Evolutionary conservation across 2,113 vertebrate genomes (phyloP), one percentile per base, ranked within the genome.

Genomic region (Sakesphorus luctuosus): DNA sequence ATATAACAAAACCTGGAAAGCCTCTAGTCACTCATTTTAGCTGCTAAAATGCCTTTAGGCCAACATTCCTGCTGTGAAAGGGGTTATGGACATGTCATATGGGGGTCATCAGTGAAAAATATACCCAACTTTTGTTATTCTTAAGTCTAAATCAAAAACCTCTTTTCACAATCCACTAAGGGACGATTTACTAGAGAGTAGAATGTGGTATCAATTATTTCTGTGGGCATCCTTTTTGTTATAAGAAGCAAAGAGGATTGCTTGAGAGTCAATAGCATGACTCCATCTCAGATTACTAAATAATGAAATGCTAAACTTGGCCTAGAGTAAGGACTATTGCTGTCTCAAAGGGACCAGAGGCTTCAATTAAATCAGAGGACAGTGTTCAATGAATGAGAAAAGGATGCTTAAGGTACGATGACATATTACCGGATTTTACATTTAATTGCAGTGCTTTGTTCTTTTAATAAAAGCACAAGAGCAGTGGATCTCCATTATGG

Each of bases 161-260:
- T 95, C 81, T 94, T 72, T 78, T 94, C 91, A 94, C 91, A 94
- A 95, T 96, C 93, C 90, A 65, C 47, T 73, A 59, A 97, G 94
- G 90, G 88, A 93, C 52, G 43, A 92, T 89, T 91, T 91, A 87
- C 90, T 90, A 72, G 87, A 93, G 97, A 97, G 91, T 61, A 84
- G 96, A 94, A 97, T 96, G 96, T 97, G 96, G 96, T 97, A 97
- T 97, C 95, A 96, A 97, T 97, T 97, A 97, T 97, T 97, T 97
- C 97, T 97, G 95, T 97, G 96, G 97, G 94, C 97, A 97, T 97
- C 97, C 94, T 97, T 97, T 97, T 97, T 97, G 96, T 97, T 97
- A 87, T 73, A 96, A 96, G 96, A 96, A 97, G 96, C 93, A 94
- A 96, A 96, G 96, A 96, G 94, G 96, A 96, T 95, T 96, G 95